Evolutionary conservation across 1,140 invertebrate genomes (phyloP).

Genomic region (Neodiprion virginianus): DNA sequence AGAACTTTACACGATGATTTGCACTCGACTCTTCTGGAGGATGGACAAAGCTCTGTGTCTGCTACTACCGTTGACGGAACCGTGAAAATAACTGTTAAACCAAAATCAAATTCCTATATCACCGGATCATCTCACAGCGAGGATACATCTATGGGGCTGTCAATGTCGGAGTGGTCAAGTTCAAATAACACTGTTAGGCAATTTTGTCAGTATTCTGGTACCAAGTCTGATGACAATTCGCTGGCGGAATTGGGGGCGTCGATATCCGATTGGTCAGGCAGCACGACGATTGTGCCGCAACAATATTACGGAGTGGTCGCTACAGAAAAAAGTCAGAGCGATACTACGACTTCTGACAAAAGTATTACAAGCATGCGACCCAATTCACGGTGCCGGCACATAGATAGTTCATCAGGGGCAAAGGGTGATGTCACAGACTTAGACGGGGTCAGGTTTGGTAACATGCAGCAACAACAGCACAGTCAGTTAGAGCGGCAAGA

Average conservation of each 20-base stretch:
- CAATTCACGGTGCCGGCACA: conserved; percentile 48
- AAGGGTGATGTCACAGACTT: conserved; percentile 25
- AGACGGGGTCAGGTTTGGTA: conserved; percentile 31
- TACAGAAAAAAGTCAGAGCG: conserved; percentile 55
- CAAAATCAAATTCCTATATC: conserved; percentile 75
- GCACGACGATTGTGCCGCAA: conserved; percentile 58
- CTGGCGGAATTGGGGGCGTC: conserved; percentile 65
- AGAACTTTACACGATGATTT: conserved; percentile 57
- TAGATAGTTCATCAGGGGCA: conserved; percentile 30
- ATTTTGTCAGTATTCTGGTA: conserved; percentile 70
- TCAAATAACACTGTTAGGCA: conserved; percentile 80
- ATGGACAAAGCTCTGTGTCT: conserved; percentile 55
- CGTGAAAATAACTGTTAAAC: conserved; percentile 76
- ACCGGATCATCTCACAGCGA: conserved; percentile 76
- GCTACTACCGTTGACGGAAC: conserved; percentile 76
- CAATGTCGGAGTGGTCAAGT: conserved; percentile 85
- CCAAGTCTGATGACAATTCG: conserved; percentile 66
- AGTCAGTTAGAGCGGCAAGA: neutral
- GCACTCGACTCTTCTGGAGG: conserved; percentile 54
- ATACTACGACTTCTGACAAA: conserved; percentile 56
- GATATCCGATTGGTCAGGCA: conserved; percentile 67
- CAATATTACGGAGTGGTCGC: conserved; percentile 48
- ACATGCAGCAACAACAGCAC: neutral
- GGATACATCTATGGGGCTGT: conserved; percentile 82
- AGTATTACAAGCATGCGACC: conserved; percentile 53